Percentiles rank a stretch among this genome's conserved stretches.
phyloP scores from a whole-genome alignment of 2,797 vertebrate species.

The Momotus momota region DNA sequence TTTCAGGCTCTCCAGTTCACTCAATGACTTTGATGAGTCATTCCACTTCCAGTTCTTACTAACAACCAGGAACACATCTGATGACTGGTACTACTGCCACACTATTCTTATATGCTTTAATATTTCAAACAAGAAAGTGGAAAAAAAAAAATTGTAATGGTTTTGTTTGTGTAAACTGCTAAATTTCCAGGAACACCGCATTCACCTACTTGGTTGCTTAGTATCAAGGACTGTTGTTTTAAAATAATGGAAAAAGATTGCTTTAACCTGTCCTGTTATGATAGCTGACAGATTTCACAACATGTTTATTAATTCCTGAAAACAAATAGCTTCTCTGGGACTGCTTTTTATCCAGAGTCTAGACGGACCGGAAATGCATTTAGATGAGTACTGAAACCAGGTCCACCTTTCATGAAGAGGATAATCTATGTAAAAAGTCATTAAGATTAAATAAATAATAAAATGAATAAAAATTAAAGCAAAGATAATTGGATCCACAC shows the following conservation, averaged over 20 bases:
- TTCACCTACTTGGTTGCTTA: background rate
- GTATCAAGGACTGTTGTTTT: slow-evolving; percentile 10
- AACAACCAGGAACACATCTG: background rate
- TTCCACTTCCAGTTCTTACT: background rate
- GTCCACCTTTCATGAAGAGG: background rate
- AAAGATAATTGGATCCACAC: background rate
- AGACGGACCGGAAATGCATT: slow-evolving; percentile 32
- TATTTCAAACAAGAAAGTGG: too few species aligned
- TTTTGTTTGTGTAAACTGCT: background rate
- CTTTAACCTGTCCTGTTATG: slow-evolving; percentile 43
- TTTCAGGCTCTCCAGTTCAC: background rate
- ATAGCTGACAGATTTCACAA: slow-evolving; percentile 60
- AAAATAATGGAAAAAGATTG: slow-evolving; percentile 14
- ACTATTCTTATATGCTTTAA: background rate
- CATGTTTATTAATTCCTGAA: slow-evolving; percentile 50
- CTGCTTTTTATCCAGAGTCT: background rate
- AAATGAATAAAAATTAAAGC: background rate
- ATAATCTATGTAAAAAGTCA: background rate
- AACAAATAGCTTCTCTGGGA: slow-evolving; percentile 52
- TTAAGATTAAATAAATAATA: background rate
- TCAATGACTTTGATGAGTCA: background rate
- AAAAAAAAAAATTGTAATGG: too few species aligned
- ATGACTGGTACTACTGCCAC: background rate
- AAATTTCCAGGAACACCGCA: slow-evolving; percentile 34
- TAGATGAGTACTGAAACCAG: background rate